Base-by-base conservation (phyloP, 2,888 invertebrate genomes). In the Dasypogon diadema region DNA sequence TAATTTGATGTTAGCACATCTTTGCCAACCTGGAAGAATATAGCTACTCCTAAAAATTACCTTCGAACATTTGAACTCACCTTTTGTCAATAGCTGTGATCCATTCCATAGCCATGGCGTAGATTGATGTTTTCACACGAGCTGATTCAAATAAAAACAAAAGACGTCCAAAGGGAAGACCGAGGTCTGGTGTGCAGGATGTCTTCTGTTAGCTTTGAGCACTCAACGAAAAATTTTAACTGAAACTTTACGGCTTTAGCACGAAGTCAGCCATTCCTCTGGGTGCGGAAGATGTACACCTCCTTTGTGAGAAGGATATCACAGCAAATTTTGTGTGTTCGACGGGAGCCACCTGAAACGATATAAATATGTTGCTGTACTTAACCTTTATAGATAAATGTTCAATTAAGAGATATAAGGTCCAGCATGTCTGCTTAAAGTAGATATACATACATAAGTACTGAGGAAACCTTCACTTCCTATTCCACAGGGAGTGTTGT, bases 11-110 rank as follows among this genome's bases (percentile, higher is more conserved):
- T 12, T 42, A 42, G 3, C 42, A 1, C 34, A 6, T 30, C 34
- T 30, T 6, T 30, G 34, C 34, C 34, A 6, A 6, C 30, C n/a
- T 34, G 16, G 2, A 16, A 30, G 5, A 6, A 30, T n/a, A n/a
- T n/a, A 48, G n/a, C 48, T 22, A 14, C 22, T 24, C 14, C 24
- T 16, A 48, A 14, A 68, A 48, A 24, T 26, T 48, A 42, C 65
- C 24, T 48, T 46, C 14, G 21, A 70, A 54, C 6, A 70, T 70
- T 70, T 54, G 2, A 51, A 81, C 83, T 82, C 81, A 88, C 88
- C 88, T 87, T 82, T 88, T 88, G 83, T 88, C 88, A 83, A 88
- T 88, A 63, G 88, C 88, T 76, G 88, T 88, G 82, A 88, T 87
- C 88, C 88, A 88, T 85, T 88, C 88, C 85, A 88, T 88, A 76